A percentile compares a stretch with the other conserved stretches of the same genome.
These are phyloP conservation scores for Ginglymostoma cirratum DNA, from an alignment of 2,113 vertebrate genomes.

Conservation along the genomic window DNA sequence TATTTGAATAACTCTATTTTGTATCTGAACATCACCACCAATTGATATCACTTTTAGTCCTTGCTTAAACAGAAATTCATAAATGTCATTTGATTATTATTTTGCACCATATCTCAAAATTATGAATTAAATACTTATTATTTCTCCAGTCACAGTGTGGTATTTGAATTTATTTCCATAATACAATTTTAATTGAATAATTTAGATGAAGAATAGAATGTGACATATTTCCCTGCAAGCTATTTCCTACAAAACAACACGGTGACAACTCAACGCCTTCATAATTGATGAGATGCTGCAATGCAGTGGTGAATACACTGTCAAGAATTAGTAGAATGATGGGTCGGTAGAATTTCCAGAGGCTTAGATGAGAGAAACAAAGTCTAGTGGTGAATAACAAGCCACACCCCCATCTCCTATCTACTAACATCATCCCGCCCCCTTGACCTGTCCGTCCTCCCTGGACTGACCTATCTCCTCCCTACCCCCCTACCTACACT, in stretches of 20 bases:
- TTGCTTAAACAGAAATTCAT: neutral
- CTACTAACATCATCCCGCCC: no score
- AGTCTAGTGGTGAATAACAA: no score
- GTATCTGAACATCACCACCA: neutral
- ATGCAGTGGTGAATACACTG: neutral
- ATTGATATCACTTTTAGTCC: neutral
- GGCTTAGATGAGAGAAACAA: neutral
- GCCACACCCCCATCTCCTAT: no score
- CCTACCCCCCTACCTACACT: no score
- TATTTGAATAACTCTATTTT: neutral
- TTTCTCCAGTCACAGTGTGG: neutral
- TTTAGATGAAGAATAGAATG: neutral
- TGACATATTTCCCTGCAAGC: neutral
- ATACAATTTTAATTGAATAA: slow-evolving; percentile 17
- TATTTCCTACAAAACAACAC: neutral
- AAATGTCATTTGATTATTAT: neutral
- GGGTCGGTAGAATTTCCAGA: neutral
- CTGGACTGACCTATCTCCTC: no score
- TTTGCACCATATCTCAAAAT: neutral
- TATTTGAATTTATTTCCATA: slow-evolving; percentile 6
- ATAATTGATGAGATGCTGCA: neutral
- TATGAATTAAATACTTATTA: slow-evolving; percentile 9
- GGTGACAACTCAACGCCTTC: neutral
- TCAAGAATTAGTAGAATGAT: neutral
- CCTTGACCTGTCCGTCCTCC: no score